Evolutionary conservation across 2,888 invertebrate genomes (phyloP).

Genomic region (Ectobius pallidus): DNA sequence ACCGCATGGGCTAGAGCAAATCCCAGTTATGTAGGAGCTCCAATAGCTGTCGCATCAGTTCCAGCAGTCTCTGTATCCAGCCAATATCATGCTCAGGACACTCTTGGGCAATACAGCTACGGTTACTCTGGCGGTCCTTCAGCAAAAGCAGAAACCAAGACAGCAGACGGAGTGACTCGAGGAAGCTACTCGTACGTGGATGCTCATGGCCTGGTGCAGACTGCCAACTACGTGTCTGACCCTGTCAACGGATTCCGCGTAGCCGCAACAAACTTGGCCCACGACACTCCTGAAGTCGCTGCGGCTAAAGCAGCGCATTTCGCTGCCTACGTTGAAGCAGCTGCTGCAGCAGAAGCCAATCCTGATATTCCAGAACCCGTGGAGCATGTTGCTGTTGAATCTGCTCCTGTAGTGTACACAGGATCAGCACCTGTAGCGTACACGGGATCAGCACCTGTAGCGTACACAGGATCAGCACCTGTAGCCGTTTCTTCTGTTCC

Average conservation of each 20-base stretch:
- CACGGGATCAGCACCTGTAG: neutral
- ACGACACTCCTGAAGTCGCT: slow-evolving; percentile 49
- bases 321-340: slow-evolving; percentile 43
- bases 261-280: slow-evolving; percentile 55
- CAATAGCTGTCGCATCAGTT: slow-evolving; percentile 43
- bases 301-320: slow-evolving; percentile 51
- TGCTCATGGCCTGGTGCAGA: slow-evolving; percentile 55
- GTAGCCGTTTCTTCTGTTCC: neutral
- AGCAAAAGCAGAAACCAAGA: slow-evolving; percentile 52
- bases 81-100: slow-evolving; percentile 65
- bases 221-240: slow-evolving; percentile 56
- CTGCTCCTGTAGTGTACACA: neutral
- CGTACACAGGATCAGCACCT: neutral
- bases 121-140: slow-evolving; percentile 57
- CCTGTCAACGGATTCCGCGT: slow-evolving; percentile 55
- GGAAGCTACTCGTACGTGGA: slow-evolving; percentile 58
- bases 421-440: neutral
- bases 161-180: slow-evolving; percentile 54
- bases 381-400: slow-evolving; percentile 36
- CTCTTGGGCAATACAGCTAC: slow-evolving; percentile 62
- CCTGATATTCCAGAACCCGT: slow-evolving; percentile 36
- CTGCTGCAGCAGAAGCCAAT: slow-evolving; percentile 46
- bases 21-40: slow-evolving; percentile 42
- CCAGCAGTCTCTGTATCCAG: slow-evolving; percentile 48
- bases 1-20: slow-evolving; percentile 20